Percentiles rank a stretch among this genome's conserved stretches.
phyloP scores from a whole-genome alignment of 2,797 vertebrate genomes.

The Sarcophilus harrisii region DNA sequence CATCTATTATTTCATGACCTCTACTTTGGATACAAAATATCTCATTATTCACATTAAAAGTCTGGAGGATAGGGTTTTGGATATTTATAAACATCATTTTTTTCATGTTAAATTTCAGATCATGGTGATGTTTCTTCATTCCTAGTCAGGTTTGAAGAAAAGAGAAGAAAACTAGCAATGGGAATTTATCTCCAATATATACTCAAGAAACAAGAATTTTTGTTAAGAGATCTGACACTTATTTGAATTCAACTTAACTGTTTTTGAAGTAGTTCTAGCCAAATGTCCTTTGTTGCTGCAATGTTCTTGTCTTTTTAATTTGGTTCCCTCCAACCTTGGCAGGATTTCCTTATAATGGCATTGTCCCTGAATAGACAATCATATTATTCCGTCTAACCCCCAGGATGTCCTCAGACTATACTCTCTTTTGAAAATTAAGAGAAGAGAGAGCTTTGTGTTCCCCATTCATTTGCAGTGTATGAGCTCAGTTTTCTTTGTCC shows the following conservation, averaged over 20 bases:
- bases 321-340: neutral
- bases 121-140: neutral
- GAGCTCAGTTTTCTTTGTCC: too few species aligned
- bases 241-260: neutral
- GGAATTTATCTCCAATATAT: too few species aligned
- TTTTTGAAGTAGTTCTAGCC: fast-evolving
- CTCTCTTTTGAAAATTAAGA: neutral
- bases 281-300: neutral
- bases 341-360: neutral
- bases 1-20: neutral
- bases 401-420: fast-evolving
- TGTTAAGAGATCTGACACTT: neutral
- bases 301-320: neutral
- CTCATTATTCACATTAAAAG: neutral
- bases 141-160: neutral
- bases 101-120: neutral
- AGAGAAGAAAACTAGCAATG: too few species aligned
- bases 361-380: too few species aligned
- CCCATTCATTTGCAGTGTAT: neutral
- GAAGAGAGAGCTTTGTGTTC: neutral
- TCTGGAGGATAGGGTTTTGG: neutral
- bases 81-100: neutral
- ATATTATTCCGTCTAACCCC: neutral
- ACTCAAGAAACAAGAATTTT: neutral
- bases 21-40: neutral